Conservation (phyloP, 2,888 invertebrate genomes). For the Aromia moschata region DNA sequence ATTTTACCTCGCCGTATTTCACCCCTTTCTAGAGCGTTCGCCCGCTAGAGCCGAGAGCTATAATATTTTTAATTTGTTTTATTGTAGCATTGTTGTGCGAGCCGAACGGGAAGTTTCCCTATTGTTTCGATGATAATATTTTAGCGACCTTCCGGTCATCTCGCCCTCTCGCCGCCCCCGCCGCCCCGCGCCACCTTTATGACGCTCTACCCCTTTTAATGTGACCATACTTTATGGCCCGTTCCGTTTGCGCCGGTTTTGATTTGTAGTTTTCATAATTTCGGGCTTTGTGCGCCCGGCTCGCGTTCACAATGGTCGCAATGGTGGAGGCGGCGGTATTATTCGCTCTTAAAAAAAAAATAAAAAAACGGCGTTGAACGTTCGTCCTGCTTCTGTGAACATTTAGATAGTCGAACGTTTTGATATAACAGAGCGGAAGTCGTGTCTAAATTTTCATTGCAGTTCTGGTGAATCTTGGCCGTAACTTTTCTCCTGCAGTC, state of each 20-base stretch:
- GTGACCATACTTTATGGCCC: slow-evolving; percentile 54
- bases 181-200: slow-evolving; percentile 55
- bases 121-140: slow-evolving; percentile 61
- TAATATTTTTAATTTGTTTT: slow-evolving; percentile 61
- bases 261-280: slow-evolving; percentile 57
- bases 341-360: too few relatives aligned
- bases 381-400: too few relatives aligned
- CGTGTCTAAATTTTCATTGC: too few relatives aligned
- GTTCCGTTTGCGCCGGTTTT: slow-evolving; percentile 52
- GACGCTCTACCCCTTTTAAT: slow-evolving; percentile 58
- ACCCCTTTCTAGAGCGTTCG: slow-evolving; percentile 47
- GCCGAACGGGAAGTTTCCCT: slow-evolving; percentile 58
- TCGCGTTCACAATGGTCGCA: slow-evolving; percentile 22
- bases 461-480: too few relatives aligned
- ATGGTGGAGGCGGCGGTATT: too few relatives aligned
- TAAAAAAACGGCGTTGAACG: too few relatives aligned
- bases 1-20: slow-evolving; percentile 52
- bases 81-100: slow-evolving; percentile 57
- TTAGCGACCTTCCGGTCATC: slow-evolving; percentile 59
- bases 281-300: slow-evolving; percentile 40
- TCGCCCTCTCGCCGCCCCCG: slow-evolving; percentile 50
- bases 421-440: too few relatives aligned
- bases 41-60: slow-evolving; percentile 31
- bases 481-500: too few relatives aligned
- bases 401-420: too few relatives aligned